These are phyloP conservation scores for Seira ritae DNA, from an alignment of 2,888 invertebrate species.

Conservation along the genomic window DNA sequence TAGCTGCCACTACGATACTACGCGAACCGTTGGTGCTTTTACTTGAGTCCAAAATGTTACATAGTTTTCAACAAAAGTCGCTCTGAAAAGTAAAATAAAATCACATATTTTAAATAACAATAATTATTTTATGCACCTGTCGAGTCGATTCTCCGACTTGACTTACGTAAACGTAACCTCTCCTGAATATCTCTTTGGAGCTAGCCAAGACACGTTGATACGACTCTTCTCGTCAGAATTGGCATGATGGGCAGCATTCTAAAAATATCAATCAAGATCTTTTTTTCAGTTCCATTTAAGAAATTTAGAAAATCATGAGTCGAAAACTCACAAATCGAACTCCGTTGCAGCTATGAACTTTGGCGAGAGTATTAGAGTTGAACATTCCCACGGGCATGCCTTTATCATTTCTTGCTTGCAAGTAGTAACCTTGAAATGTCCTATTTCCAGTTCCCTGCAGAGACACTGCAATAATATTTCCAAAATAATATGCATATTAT, in stretches of 20 bases:
- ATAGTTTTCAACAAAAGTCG: constrained; percentile 61
- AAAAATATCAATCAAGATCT: constrained; percentile 22
- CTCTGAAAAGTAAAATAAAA: constrained; percentile 46
- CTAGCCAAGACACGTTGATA: constrained; percentile 56
- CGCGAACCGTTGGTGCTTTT: constrained; percentile 44
- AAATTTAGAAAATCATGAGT: background rate
- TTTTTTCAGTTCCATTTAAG: background rate
- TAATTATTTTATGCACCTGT: background rate
- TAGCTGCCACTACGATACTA: constrained; percentile 12
- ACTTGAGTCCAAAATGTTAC: constrained; percentile 58
- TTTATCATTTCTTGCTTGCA: constrained; percentile 61
- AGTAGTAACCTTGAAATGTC: constrained; percentile 66
- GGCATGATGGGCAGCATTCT: constrained; percentile 68
- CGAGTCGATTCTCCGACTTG: background rate
- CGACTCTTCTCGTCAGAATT: constrained; percentile 56
- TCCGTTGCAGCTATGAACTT: constrained; percentile 67
- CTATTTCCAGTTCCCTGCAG: constrained; percentile 36
- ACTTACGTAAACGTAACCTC: too few species aligned
- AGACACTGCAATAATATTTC: constrained; percentile 50
- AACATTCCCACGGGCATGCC: constrained; percentile 66
- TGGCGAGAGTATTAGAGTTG: constrained; percentile 58
- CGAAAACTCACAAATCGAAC: constrained; percentile 57
- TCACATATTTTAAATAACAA: too few species aligned
- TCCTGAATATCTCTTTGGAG: constrained; percentile 59
- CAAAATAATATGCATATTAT: too few species aligned